Conservation (phyloP, 2,113 vertebrate species). For the Microtus ochrogaster region DNA sequence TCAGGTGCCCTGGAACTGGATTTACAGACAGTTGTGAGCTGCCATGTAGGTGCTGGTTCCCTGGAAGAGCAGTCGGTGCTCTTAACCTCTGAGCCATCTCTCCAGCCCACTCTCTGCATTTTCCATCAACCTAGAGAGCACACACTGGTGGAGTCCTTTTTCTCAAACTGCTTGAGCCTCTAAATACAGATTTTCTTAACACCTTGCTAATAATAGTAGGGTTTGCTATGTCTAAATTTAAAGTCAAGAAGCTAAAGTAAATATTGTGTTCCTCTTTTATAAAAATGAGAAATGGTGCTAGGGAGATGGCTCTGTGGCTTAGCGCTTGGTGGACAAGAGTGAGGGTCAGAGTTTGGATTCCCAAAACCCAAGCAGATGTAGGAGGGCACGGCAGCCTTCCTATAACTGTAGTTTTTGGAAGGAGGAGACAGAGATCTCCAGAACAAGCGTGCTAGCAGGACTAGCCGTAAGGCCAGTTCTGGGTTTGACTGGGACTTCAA, state of each 20-base stretch:
- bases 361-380: neutral
- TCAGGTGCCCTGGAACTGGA: no score
- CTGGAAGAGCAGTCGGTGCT: no score
- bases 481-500: neutral
- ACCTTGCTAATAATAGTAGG: neutral
- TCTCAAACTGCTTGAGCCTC: neutral
- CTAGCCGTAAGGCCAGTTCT: neutral
- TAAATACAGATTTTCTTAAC: neutral
- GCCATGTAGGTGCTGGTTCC: no score
- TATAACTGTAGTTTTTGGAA: neutral
- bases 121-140: neutral
- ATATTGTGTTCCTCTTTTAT: neutral
- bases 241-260: conserved; percentile 51
- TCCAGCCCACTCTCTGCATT: neutral
- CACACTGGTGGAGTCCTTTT: neutral
- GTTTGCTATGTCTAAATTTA: conserved; percentile 27
- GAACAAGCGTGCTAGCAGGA: neutral
- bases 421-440: neutral
- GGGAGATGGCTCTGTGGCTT: neutral
- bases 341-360: neutral
- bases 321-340: neutral
- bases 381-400: neutral
- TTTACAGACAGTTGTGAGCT: no score
- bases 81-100: no score
- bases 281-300: neutral